Percentiles rank a stretch among this genome's conserved stretches.
Conservation (phyloP, 2,888 invertebrate species). For the Luffia ferchaultella region DNA sequence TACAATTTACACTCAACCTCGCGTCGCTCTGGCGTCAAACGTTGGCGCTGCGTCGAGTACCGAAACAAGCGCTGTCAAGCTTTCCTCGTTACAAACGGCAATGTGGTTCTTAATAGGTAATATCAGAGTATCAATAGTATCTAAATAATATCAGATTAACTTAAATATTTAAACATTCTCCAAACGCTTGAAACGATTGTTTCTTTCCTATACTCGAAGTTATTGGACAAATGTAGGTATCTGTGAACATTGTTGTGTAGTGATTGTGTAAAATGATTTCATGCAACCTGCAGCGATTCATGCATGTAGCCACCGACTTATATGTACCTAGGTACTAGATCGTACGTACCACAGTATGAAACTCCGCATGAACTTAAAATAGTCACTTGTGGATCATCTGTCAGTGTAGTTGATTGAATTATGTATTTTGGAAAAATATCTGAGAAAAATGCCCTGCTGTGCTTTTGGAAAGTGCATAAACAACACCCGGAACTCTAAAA, state of each 20-base stretch:
- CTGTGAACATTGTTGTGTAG: slow-evolving; percentile 10
- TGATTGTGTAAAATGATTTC: too few relatives aligned
- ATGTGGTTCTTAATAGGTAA: slow-evolving; percentile 50
- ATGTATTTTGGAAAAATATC: too few relatives aligned
- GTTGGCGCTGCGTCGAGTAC: slow-evolving; percentile 61
- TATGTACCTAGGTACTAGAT: too few relatives aligned
- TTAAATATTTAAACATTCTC: background rate
- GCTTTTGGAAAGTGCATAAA: too few relatives aligned
- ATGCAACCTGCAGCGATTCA: too few relatives aligned
- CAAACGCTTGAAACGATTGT: slow-evolving; percentile 12
- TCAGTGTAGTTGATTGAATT: too few relatives aligned
- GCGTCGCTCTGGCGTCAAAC: slow-evolving; percentile 26
- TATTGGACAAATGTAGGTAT: slow-evolving; percentile 12
- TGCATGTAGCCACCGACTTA: too few relatives aligned
- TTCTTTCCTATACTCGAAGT: slow-evolving; percentile 14
- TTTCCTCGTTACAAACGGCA: slow-evolving; percentile 46
- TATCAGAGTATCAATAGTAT: slow-evolving; percentile 2
- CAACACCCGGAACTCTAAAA: too few relatives aligned
- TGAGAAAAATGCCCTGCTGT: too few relatives aligned
- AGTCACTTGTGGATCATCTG: too few relatives aligned
- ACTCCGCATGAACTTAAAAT: too few relatives aligned
- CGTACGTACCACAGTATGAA: too few relatives aligned
- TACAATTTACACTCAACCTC: slow-evolving; percentile 46
- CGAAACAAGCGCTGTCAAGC: slow-evolving; percentile 49
- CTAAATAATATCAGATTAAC: background rate